Conservation (phyloP, 2,888 invertebrate species). For the Chaetogeoica ovagalla region DNA sequence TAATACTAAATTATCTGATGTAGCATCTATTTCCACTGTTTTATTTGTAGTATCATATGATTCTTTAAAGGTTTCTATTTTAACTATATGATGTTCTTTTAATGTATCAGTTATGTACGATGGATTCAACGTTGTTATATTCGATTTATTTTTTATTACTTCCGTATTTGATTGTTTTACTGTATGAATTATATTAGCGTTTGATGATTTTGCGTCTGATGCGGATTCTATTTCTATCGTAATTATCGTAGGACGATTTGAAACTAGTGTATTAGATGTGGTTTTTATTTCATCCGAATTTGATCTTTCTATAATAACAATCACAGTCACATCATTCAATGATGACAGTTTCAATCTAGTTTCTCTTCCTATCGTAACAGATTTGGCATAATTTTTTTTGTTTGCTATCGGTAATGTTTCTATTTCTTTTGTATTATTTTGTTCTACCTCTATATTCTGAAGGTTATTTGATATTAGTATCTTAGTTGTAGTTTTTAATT, state of each 20-base stretch:
- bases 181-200: background rate
- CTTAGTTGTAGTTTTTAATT: background rate
- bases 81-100: background rate
- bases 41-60: background rate
- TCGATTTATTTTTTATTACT: background rate
- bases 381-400: background rate
- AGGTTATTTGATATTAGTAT: background rate
- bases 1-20: too few species aligned
- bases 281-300: too few species aligned
- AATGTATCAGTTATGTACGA: background rate
- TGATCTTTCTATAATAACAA: background rate
- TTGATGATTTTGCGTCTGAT: background rate
- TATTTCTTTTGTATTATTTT: too few species aligned
- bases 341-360: background rate
- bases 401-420: background rate
- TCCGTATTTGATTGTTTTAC: background rate
- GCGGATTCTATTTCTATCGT: background rate
- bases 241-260: background rate
- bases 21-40: background rate
- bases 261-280: background rate
- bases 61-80: too few species aligned
- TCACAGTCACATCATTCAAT: background rate
- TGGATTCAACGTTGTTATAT: background rate
- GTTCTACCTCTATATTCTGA: background rate
- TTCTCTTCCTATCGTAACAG: background rate